A percentile compares a stretch with the other conserved stretches of the same genome.
Evolutionary conservation across 2,113 vertebrate genomes (phyloP).

Genomic region (Planiliza haematocheilus): DNA sequence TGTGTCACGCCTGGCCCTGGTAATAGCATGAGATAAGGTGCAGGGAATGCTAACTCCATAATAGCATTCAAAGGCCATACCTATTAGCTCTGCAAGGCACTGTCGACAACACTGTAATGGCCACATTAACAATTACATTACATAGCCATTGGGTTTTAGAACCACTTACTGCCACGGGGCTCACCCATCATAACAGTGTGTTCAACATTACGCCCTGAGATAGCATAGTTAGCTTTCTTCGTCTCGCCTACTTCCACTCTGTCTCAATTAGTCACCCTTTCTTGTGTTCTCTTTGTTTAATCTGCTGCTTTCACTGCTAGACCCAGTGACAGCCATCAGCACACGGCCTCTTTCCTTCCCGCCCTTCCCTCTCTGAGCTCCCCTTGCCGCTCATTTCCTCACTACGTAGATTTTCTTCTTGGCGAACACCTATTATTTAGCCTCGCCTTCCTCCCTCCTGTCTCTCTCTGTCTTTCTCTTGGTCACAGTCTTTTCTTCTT

Average conservation of each 20-base stretch:
- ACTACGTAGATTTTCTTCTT: constrained; percentile 55
- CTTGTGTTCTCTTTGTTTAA: constrained; percentile 42
- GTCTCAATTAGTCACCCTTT: constrained; percentile 17
- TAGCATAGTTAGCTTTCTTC: constrained; percentile 17
- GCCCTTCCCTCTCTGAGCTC: constrained; percentile 12
- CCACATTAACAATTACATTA: constrained; percentile 79
- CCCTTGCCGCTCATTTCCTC: constrained; percentile 45
- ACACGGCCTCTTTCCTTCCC: constrained; percentile 26
- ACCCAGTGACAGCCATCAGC: constrained; percentile 37
- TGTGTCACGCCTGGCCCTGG: constrained; percentile 15
- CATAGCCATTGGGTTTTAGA: constrained; percentile 80
- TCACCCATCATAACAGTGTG: constrained; percentile 75
- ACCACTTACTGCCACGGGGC: constrained; percentile 66
- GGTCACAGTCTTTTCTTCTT: constrained; percentile 39
- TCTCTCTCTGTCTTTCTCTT: constrained; percentile 12
- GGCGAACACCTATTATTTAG: constrained; percentile 59
- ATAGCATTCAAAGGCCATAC: constrained; percentile 72
- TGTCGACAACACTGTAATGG: constrained; percentile 70
- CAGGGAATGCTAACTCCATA: constrained; percentile 59
- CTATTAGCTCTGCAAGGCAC: constrained; percentile 74
- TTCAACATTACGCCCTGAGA: constrained; percentile 45
- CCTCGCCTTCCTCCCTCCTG: constrained; percentile 6
- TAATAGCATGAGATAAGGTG: constrained; percentile 59
- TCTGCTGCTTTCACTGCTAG: constrained; percentile 23
- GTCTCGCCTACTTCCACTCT: constrained; percentile 28